Conservation (phyloP, 2,888 invertebrate species). For the Scrobipalpa atriplicella region DNA sequence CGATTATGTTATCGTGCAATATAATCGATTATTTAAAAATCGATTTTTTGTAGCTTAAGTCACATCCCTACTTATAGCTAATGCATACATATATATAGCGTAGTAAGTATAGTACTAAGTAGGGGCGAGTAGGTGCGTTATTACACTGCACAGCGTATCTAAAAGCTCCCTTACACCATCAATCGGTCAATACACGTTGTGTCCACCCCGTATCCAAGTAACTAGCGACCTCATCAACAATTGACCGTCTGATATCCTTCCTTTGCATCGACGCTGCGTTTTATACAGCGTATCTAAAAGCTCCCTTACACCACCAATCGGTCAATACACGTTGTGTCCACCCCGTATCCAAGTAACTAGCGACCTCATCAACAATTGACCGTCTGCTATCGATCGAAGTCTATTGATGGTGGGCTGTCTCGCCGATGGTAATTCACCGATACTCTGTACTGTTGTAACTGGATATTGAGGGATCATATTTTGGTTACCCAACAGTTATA, state of each 20-base stretch:
- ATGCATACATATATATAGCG: no score
- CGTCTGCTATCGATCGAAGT: conserved; percentile 60
- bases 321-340: conserved; percentile 66
- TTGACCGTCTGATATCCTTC: no score
- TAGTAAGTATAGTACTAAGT: no score
- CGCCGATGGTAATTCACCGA: conserved; percentile 32
- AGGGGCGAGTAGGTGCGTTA: no score
- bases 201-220: conserved; percentile 70
- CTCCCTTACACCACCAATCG: conserved; percentile 41
- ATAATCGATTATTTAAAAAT: no score
- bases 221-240: conserved; percentile 74
- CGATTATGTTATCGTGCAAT: no score
- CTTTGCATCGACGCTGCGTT: no score
- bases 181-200: conserved; percentile 65
- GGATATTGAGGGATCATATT: neutral
- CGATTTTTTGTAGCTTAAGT: no score
- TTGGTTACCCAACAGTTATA: no score
- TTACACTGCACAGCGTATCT: no score
- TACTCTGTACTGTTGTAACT: neutral
- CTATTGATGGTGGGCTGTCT: conserved; percentile 19
- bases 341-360: conserved; percentile 72
- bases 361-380: conserved; percentile 76
- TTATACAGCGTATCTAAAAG: neutral
- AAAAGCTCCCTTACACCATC: conserved; percentile 33
- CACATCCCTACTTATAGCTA: no score